phyloP scores from a whole-genome alignment of 2,113 vertebrate species.

The Ailurus styani region DNA sequence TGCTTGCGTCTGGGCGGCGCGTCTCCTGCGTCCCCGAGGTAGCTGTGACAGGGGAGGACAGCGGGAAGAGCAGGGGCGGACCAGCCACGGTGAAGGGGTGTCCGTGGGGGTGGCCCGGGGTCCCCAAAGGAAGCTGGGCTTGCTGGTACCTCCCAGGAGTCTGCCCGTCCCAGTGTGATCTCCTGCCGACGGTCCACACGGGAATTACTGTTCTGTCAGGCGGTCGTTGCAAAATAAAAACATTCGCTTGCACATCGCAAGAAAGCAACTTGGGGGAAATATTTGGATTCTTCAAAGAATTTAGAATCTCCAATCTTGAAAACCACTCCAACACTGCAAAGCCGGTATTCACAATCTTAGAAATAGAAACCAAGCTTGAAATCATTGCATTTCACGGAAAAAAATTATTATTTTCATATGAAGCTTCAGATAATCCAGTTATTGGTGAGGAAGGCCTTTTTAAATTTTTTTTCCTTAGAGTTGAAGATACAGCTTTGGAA shows the following conservation, averaged over 20 bases:
- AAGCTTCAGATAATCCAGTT: not conserved
- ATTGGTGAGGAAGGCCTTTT: not conserved
- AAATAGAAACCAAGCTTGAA: not conserved
- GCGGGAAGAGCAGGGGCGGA: accelerated
- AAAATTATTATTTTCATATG: not conserved
- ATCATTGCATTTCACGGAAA: not conserved
- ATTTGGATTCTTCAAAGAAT: not conserved
- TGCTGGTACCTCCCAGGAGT: accelerated
- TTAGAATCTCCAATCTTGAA: not conserved
- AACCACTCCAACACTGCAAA: not conserved
- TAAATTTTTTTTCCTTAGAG: not conserved
- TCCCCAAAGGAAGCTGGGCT: accelerated
- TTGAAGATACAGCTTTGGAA: not conserved
- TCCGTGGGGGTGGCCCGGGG: accelerated
- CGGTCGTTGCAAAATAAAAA: accelerated
- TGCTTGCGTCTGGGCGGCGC: accelerated
- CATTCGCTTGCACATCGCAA: accelerated
- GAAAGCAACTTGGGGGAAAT: accelerated
- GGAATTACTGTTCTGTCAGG: accelerated
- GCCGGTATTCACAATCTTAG: not conserved
- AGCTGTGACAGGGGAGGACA: not conserved
- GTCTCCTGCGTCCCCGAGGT: accelerated
- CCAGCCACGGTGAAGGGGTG: accelerated
- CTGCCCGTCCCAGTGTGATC: accelerated
- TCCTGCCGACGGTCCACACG: accelerated